Base-by-base conservation (phyloP, 2,888 invertebrate genomes). In the Eupithecia subfuscata region DNA sequence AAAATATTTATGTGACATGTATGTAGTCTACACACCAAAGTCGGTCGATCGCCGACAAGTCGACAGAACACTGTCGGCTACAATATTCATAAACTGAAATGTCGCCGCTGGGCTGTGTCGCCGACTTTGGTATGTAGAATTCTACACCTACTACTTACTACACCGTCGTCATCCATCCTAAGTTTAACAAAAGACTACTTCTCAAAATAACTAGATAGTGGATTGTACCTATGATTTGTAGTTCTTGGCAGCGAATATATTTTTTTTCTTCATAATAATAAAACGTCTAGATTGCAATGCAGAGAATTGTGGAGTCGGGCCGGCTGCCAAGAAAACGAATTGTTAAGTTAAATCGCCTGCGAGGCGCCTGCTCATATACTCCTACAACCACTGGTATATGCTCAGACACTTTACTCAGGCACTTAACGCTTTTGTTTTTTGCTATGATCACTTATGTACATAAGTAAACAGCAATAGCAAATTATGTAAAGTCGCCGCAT, bases 311-410 rank as follows among this genome's bases (percentile, higher is more conserved):
- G 64, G 30, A 18, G 64, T 2, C 22, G 18, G 64, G 64, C 64
- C 64, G 64, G 2, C 64, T 64, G 64, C 64, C 64, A 64, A 64
- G 34, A 64, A 64, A 34, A 64, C 18, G 18, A 64, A 34, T 16
- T 30, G 63, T 7, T 30, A 9, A 18, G 34, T 64, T 30, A 16
- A 16, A 64, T 18, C 64, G 64, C 64, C 64, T 64, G 64, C 0
- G 30, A 14, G 64, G 64, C 64, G 64, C 64, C 64, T 64, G 18
- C 34, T 64, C 16, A 64, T 34, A 18, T 64, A 18, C 25, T 25
- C 12, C 1, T 14, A 25, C 60, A 60, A 60, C 60, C 60, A 60
- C 11, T 14, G 9, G 14, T 12, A 12, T 25, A 25, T 64, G 64
- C 34, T 34, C 64, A 12, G 34, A 34, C 18, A 34, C 8, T 64